phyloP scores from a whole-genome alignment of 2,888 invertebrate genomes.

The Andrena minutula region DNA sequence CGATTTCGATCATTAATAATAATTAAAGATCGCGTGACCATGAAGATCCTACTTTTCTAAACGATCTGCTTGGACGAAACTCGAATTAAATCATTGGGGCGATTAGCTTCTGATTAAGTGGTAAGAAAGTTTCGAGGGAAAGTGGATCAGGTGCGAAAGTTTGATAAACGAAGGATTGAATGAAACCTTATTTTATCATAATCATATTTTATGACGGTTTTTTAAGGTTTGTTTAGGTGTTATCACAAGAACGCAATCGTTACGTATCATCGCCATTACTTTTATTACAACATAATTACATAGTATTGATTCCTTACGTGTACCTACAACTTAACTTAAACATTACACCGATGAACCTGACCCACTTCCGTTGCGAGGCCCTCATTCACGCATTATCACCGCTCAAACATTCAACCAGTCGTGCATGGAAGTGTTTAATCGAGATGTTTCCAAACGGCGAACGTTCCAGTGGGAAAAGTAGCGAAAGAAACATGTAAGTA shows the following conservation, averaged over 20 bases:
- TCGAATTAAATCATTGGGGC: background rate
- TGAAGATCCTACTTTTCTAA: background rate
- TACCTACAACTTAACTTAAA: background rate
- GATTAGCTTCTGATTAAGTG: slow-evolving; percentile 10
- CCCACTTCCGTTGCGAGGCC: background rate
- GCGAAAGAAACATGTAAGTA: background rate
- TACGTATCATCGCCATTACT: slow-evolving; percentile 5
- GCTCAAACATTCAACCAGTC: background rate
- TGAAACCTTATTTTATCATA: background rate
- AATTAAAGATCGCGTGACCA: background rate
- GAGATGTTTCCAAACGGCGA: background rate
- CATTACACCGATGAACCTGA: slow-evolving; percentile 5
- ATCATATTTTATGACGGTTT: background rate
- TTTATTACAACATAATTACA: slow-evolving; percentile 7
- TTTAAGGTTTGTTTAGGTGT: background rate
- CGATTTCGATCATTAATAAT: background rate
- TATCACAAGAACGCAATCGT: too few relatives aligned
- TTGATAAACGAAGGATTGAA: background rate
- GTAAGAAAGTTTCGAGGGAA: slow-evolving; percentile 17
- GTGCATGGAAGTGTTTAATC: too few relatives aligned
- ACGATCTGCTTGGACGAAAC: background rate
- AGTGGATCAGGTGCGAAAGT: slow-evolving; percentile 8
- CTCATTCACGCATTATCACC: background rate
- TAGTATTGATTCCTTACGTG: background rate
- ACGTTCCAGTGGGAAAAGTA: too few relatives aligned